Evolutionary conservation across 2,888 invertebrate genomes (phyloP), one percentile per base, ranked within the genome.

Genomic region (Drosophila phalerata): DNA sequence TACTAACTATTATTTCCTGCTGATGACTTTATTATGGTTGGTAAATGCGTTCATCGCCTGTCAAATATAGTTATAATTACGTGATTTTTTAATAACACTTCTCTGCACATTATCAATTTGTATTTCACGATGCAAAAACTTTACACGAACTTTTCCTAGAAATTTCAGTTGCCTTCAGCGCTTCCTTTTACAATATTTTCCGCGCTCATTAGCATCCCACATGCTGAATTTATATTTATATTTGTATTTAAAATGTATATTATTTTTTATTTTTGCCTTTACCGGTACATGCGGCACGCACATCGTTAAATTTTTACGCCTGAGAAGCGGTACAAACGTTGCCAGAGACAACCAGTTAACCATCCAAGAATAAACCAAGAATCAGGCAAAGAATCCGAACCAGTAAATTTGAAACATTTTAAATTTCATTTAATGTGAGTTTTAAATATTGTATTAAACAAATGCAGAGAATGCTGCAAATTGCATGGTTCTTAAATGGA

Each of bases 231-330:
- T 30, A 47, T 42, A 30, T 28, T 11, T 47, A 69, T 49, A 19
- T 63, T n/a, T 38, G 32, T 11, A 17, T n/a, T 48, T 32, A 13
- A 9, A 51, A 15, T 40, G 34, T 47, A 37, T 42, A 17, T n/a
- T 47, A 37, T 42, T 22, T n/a, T 32, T 15, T 32, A 10, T n/a
- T 17, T 32, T 15, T 25, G 11, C 2, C n/a, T 60, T 60, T 42
- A 34, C 11, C 17, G 60, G 48, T 34, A 45, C 68, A 10, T 1
- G 28, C 52, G 61, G 51, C 68, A 56, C 53, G 74, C 69, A 87
- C 82, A 75, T 84, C 88, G 83, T 84, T 84, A 84, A 84, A 84
- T 75, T 87, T 69, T 74, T 58, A 84, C 84, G 84, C 85, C 71
- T 79, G 83, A 77, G 43, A 73, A 61, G 63, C 57, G 60, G 25